Evolutionary conservation across 2,888 invertebrate genomes (phyloP), one percentile per base, ranked within the genome.

Genomic region (Kryphioiulus occultus): DNA sequence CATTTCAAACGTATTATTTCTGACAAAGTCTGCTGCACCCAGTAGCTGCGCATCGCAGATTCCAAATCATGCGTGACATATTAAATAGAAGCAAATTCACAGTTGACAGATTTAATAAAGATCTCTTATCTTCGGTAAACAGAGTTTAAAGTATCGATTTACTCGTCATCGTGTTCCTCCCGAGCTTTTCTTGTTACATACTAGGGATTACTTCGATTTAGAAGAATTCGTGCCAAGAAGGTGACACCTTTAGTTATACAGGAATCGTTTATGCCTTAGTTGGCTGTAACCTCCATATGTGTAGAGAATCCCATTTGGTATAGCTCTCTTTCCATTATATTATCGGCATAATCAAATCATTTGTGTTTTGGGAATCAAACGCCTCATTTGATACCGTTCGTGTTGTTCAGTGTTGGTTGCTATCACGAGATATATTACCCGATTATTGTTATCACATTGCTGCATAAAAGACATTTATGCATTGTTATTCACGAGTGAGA

Each of bases 311-410:
- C 22, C 22, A 68, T 68, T 68, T 68, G 59, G 59, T 68, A 68
- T 26, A 22, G 59, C 59, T 68, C 12, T 5, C 22, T 22, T 68
- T 68, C 59, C 59, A 68, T 68, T 68, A 22, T 26, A 68, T 68
- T 68, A 68, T 68, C 59, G 59, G 22, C 22, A 68, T 68, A 68
- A 68, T 68, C 59, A 68, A 68, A 68, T 68, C 59, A 68, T 68
- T 68, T 26, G 59, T 68, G 59, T 68, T 68, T 68, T 68, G 59
- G 59, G 59, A 68, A 68, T 68, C 59, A 68, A 26, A 68, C 59
- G 59, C 59, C 59, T 68, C 59, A 68, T 68, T 68, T 68, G 59
- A 68, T 68, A 68, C 59, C 59, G 19, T 22, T 68, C 9, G 9
- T 68, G 59, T 68, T 68, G 59, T 68, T 68, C 59, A 68, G 59